phyloP scores from a whole-genome alignment of 2,797 vertebrate genomes.

The Sternarchorhynchus goeldii region DNA sequence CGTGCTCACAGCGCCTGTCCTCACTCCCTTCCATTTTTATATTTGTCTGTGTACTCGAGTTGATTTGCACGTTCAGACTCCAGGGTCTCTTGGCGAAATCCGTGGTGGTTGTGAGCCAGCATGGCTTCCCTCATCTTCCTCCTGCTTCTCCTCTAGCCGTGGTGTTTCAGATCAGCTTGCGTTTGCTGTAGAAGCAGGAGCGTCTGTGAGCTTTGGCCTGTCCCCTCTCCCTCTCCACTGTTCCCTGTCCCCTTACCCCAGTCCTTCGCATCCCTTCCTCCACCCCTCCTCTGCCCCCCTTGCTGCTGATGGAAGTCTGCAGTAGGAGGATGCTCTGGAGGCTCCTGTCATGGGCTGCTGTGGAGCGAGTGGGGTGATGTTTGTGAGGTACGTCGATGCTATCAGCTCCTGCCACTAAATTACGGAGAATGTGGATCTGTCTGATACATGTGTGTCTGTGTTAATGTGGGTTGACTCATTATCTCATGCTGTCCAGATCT shows the following conservation, averaged over 20 bases:
- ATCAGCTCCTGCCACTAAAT: too few species aligned
- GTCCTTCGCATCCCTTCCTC: constrained; percentile 3
- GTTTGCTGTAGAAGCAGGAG: constrained; percentile 9
- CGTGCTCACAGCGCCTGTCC: too few species aligned
- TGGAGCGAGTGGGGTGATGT: constrained; percentile 3
- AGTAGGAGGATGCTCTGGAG: not conserved
- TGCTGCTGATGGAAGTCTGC: constrained; percentile 41
- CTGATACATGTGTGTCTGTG: not conserved
- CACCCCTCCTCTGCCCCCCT: constrained; percentile 18
- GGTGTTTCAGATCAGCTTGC: constrained; percentile 18
- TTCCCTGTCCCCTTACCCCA: not conserved
- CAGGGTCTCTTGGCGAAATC: too few species aligned
- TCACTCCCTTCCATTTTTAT: too few species aligned
- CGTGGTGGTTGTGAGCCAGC: constrained; percentile 9
- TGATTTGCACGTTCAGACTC: too few species aligned
- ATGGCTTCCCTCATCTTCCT: not conserved
- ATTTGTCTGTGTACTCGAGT: too few species aligned
- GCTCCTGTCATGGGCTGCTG: constrained; percentile 15
- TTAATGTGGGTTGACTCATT: constrained; percentile 25
- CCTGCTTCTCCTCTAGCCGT: constrained; percentile 5
- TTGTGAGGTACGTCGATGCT: too few species aligned
- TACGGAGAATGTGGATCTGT: not conserved
- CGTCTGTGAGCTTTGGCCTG: not conserved
- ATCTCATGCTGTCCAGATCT: constrained; percentile 27
- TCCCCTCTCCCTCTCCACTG: constrained; percentile 15